Base-by-base conservation (phyloP, 2,113 vertebrate species). In the Ophthalmolycus amberensis region DNA sequence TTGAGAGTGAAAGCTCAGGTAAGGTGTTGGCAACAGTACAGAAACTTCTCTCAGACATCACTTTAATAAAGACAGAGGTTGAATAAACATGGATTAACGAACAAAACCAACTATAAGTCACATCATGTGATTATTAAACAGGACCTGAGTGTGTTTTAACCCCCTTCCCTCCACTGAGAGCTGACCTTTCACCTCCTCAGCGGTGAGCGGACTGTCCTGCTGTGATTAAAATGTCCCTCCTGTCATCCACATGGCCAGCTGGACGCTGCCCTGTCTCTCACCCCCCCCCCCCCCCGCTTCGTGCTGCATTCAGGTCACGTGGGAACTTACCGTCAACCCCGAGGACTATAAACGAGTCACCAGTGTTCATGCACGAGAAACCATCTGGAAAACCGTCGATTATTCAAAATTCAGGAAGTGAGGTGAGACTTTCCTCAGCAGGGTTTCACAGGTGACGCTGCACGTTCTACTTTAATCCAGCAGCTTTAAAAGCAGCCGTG, bases 211-310 rank as follows among this genome's bases (percentile, higher is more conserved):
- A 69, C 44, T 22, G n/a, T 76, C 86, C 83, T 16, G 78, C 76
- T 83, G 86, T 0, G 89, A 81, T 54, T 68, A 68, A 92, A 92
- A 89, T 89, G 89, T 84, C 83, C 77, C 77, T 1, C 46, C 65
- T 5, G 29, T 84, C 90, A 79, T 58, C 44, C 44, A 1, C 20
- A 20, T 10, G 8, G 9, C 66, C 62, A 72, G 38, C 75, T 78
- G 75, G 69, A 59, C 27, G 6, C 65, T 6, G 9, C 58, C 54
- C 56, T 0, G 40, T 42, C 40, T 4, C 40, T 3, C 40, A n/a
- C 38, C 6, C 38, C 44, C 42, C 42, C 44, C 38, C 14, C 72
- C 34, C 12, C 37, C n/a, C 1, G 44, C 50, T 48, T 54, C 75
- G 7, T 6, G 40, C 68, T 64, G 73, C 66, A 62, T 54, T 67